Evolutionary conservation across 2,888 invertebrate species (phyloP), one percentile per base, ranked within the genome.

Genomic region (Ormyrus thymus): DNA sequence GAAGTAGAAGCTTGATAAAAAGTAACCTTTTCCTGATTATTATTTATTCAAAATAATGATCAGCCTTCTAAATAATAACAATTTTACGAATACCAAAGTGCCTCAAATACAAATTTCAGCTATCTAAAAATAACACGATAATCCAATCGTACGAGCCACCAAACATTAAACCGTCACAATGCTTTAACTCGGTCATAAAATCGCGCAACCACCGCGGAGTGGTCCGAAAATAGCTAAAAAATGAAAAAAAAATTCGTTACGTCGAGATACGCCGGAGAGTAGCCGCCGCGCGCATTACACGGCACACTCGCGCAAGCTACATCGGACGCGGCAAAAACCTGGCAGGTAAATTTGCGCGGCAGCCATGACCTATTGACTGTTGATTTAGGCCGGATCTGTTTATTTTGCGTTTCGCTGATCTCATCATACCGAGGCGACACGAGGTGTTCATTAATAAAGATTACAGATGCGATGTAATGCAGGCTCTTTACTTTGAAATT

Each of bases 341-440:
- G 48, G 59, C 46, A 78, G 58, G 76, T 68, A 79, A 79, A 79
- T 79, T 79, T 79, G 59, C 68, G 61, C 55, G 66, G 58, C 53
- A 73, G 50, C 64, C 81, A 68, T 78, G 62, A 72, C 78, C 70
- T 53, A 71, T 65, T 51, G 56, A 62, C n/a, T 82, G 81, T 82
- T 82, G 82, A 77, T 77, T 81, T 79, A 81, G 79, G 81, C 74
- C 71, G 59, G 11, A 72, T 48, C 29, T 74, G 66, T 76, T 72
- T 80, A 53, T 72, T 64, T 50, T 71, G 11, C 59, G 64, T 71
- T 65, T 74, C 13, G 80, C 70, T 76, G 73, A 81, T 80, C 80
- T 80, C 81, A 78, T 74, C 78, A 69, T 62, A 72, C 61, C 48
- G 15, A 72, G 59, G 53, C 59, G 15, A 77, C 74, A 59, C 15